phyloP scores from a whole-genome alignment of 2,888 invertebrate genomes.

The Pyralis farinalis region DNA sequence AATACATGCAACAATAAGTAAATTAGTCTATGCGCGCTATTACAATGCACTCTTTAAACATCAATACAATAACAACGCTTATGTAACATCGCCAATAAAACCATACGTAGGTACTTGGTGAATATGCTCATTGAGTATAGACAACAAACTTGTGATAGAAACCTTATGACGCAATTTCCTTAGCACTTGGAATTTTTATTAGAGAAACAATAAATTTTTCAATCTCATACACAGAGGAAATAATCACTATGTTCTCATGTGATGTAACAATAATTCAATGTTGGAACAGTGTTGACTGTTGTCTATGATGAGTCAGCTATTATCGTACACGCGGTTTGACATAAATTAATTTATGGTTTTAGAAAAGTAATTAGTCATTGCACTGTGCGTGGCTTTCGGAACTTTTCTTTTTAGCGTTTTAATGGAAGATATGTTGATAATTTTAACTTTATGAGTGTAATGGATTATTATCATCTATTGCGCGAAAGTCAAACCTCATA shows the following conservation, averaged over 20 bases:
- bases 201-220: constrained; percentile 17
- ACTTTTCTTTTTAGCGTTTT: constrained; percentile 1
- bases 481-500: too few relatives aligned
- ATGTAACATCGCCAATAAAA: neutral
- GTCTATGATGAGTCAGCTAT: neutral
- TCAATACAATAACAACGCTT: neutral
- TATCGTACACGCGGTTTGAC: constrained; percentile 1
- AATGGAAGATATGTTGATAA: too few relatives aligned
- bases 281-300: constrained; percentile 4
- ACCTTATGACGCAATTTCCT: constrained; percentile 17
- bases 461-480: too few relatives aligned
- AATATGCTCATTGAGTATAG: constrained; percentile 2
- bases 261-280: constrained; percentile 1
- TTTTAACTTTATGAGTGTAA: too few relatives aligned
- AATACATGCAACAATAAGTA: too few relatives aligned
- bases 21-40: too few relatives aligned
- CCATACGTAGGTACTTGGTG: neutral
- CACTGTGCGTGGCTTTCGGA: constrained; percentile 4
- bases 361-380: constrained; percentile 7
- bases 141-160: neutral
- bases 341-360: constrained; percentile 9
- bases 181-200: constrained; percentile 19
- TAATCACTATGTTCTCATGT: neutral
- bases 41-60: too few relatives aligned
- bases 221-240: neutral